Percentiles rank a stretch among this genome's conserved stretches.
These are phyloP conservation scores for Octomys mimax DNA, from an alignment of 2,797 vertebrate genomes.

Conservation along the genomic window DNA sequence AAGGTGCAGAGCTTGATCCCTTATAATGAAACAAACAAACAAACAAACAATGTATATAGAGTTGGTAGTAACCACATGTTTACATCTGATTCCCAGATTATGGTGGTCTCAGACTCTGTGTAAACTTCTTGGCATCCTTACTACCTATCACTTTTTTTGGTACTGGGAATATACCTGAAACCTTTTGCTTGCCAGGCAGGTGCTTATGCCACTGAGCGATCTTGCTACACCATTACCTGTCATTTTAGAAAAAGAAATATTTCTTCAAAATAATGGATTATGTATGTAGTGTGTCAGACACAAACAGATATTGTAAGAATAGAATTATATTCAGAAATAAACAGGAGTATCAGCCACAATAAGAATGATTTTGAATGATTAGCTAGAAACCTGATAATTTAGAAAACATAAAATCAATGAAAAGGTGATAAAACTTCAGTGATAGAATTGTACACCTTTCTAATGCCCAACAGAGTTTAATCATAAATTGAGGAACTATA, in stretches of 20 bases:
- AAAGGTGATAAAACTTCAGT: background rate
- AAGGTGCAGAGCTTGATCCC: too few species aligned
- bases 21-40: too few species aligned
- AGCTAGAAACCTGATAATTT: background rate
- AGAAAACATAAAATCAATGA: background rate
- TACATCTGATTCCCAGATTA: background rate
- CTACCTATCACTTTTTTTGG: background rate
- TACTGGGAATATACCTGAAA: too few species aligned
- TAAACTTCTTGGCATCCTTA: background rate
- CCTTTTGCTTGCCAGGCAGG: too few species aligned
- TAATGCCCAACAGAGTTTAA: background rate
- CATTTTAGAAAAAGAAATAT: background rate
- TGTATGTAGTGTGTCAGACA: background rate
- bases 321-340: background rate
- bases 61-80: background rate
- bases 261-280: background rate
- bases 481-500: background rate
- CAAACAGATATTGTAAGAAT: background rate
- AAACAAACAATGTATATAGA: background rate
- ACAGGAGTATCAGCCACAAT: background rate
- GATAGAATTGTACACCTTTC: background rate
- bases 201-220: too few species aligned
- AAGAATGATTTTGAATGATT: background rate
- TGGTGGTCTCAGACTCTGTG: background rate
- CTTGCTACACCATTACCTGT: background rate